A percentile compares a stretch with the other conserved stretches of the same genome.
Evolutionary conservation across 2,888 invertebrate species (phyloP).

Genomic region (Xiphydria camelus): DNA sequence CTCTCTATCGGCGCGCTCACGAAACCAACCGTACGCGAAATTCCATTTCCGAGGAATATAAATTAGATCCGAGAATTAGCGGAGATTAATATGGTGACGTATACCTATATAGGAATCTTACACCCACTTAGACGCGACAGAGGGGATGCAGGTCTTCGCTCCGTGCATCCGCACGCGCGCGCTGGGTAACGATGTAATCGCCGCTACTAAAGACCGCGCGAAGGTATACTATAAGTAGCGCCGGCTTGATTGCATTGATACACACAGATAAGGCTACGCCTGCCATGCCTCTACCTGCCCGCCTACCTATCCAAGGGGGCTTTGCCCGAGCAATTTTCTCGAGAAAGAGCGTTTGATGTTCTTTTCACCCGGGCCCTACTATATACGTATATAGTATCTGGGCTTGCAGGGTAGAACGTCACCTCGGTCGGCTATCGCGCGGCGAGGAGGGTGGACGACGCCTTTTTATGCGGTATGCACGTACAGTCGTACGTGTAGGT

Average conservation of each 20-base stretch:
- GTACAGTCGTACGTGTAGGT: no score
- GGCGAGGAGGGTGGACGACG: no score
- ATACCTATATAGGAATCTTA: no score
- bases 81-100: neutral
- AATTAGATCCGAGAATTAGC: neutral
- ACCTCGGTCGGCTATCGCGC: no score
- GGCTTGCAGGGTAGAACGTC: conserved; percentile 6
- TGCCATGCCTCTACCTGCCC: no score
- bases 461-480: no score
- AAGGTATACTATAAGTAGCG: no score
- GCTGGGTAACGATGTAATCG: conserved; percentile 31
- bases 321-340: conserved; percentile 14
- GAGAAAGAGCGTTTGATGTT: conserved; percentile 16
- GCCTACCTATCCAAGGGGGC: no score
- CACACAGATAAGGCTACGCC: conserved; percentile 17
- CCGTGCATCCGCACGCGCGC: neutral
- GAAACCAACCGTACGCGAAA: no score
- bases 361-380: conserved; percentile 16
- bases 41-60: neutral
- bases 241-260: conserved; percentile 30
- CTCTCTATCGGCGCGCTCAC: no score
- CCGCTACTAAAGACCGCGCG: conserved; percentile 27
- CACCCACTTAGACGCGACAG: no score
- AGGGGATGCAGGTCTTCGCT: no score
- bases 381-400: conserved; percentile 10